Percentiles rank a stretch among this genome's conserved stretches.
These are phyloP conservation scores for Neodiprion fabricii DNA, from an alignment of 1,140 invertebrate species.

Conservation along the genomic window DNA sequence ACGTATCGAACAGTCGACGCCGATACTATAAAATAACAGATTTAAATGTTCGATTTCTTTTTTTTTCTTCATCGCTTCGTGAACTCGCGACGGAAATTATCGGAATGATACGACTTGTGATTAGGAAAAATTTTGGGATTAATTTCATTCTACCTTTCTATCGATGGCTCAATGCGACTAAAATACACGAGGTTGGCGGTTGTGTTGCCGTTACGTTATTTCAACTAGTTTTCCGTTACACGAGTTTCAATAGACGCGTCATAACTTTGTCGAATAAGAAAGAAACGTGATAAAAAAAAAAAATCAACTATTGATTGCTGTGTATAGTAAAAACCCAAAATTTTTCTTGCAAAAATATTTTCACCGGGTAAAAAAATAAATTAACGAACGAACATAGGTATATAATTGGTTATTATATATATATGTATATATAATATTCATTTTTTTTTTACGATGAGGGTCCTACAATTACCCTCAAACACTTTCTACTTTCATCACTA, in stretches of 20 bases:
- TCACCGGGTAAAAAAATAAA: background rate
- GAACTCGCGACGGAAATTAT: no score
- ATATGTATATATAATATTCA: background rate
- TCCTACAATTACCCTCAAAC: slow-evolving; percentile 5
- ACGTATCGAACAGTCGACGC: background rate
- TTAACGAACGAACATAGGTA: background rate
- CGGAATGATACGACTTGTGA: background rate
- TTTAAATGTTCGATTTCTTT: background rate
- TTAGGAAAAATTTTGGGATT: slow-evolving; percentile 34
- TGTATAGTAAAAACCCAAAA: background rate
- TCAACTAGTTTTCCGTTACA: background rate
- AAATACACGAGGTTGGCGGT: slow-evolving; percentile 53
- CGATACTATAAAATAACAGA: background rate
- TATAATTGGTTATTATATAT: no score
- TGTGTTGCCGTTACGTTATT: slow-evolving; percentile 34
- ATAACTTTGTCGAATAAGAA: no score
- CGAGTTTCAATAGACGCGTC: no score
- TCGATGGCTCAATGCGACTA: slow-evolving; percentile 44
- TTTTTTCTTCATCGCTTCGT: no score
- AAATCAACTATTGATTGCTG: background rate
- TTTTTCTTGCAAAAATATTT: background rate
- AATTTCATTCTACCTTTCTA: slow-evolving; percentile 18
- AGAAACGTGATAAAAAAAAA: no score
- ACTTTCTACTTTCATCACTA: slow-evolving; percentile 15
- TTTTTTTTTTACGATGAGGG: background rate